Percentiles rank a stretch among this genome's conserved stretches.
Evolutionary conservation across 2,888 invertebrate species (phyloP).

Genomic region (Rhamphomyia laevipes): DNA sequence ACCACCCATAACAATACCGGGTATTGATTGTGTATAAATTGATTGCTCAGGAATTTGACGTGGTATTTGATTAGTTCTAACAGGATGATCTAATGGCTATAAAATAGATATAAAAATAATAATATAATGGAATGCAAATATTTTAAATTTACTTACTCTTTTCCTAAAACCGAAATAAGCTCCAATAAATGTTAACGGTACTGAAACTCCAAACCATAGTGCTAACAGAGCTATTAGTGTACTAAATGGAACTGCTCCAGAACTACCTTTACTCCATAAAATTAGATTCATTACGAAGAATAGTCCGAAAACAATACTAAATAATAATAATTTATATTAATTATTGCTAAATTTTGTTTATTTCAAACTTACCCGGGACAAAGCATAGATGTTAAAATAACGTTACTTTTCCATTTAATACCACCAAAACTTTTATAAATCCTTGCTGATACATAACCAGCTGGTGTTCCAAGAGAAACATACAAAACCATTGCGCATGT

Average conservation of each 20-base stretch:
- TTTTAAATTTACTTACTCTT: constrained; percentile 21
- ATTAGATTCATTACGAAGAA: constrained; percentile 97
- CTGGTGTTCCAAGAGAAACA: constrained; percentile 92
- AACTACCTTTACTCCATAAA: constrained; percentile 91
- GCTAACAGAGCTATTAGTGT: constrained; percentile 88
- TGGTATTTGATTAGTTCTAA: constrained; percentile 97
- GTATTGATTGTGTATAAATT: constrained; percentile 91
- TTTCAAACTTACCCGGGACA: constrained; percentile 74
- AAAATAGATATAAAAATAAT: constrained; percentile 19
- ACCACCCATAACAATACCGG: constrained; percentile 96
- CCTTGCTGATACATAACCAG: constrained; percentile 92
- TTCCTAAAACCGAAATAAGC: constrained; percentile 98
- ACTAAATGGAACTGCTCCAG: constrained; percentile 94
- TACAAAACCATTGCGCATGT: constrained; percentile 94
- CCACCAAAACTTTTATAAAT: constrained; percentile 99
- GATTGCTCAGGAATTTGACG: constrained; percentile 97
- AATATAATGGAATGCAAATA: not conserved
- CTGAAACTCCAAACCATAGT: constrained; percentile 97
- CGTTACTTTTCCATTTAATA: constrained; percentile 97
- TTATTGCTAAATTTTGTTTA: not conserved
- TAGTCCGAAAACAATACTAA: constrained; percentile 85
- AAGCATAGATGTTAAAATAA: constrained; percentile 88
- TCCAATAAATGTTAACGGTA: constrained; percentile 94
- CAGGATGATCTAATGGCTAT: constrained; percentile 90
- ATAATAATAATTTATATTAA: constrained; percentile 21